phyloP scores from a whole-genome alignment of 2,888 invertebrate species.

The Linyphia triangularis region DNA sequence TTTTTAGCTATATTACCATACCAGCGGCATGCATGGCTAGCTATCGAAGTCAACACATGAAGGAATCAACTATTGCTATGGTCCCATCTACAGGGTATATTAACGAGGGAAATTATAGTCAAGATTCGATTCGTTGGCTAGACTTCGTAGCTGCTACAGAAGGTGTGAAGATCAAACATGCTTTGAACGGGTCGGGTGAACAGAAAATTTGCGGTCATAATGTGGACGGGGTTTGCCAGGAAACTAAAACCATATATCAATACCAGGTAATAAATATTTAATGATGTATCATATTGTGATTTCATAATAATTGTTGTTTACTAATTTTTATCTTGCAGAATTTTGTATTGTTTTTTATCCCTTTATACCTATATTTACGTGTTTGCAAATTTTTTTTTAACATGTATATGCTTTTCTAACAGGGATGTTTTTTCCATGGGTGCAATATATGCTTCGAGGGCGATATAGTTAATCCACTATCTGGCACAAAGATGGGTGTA shows the following conservation, averaged over 20 bases:
- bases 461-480: not conserved
- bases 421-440: constrained; percentile 76
- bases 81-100: constrained; percentile 68
- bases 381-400: not conserved
- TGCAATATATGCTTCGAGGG: constrained; percentile 73
- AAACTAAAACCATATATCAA: constrained; percentile 68
- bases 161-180: constrained; percentile 43
- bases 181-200: constrained; percentile 54
- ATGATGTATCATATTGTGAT: too few relatives aligned
- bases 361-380: not conserved
- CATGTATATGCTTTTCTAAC: not conserved
- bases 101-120: not conserved
- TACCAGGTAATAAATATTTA: constrained; percentile 49
- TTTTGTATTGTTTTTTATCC: not conserved
- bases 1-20: constrained; percentile 67
- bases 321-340: not conserved
- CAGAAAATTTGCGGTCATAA: constrained; percentile 51
- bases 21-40: constrained; percentile 71
- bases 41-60: constrained; percentile 59
- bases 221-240: constrained; percentile 72
- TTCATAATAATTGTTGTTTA: not conserved
- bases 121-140: constrained; percentile 58
- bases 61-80: constrained; percentile 65
- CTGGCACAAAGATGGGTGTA: constrained; percentile 54
- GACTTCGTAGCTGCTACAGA: constrained; percentile 55